Base-by-base conservation (phyloP, 1,140 invertebrate species). In the Drosophila mayri region DNA sequence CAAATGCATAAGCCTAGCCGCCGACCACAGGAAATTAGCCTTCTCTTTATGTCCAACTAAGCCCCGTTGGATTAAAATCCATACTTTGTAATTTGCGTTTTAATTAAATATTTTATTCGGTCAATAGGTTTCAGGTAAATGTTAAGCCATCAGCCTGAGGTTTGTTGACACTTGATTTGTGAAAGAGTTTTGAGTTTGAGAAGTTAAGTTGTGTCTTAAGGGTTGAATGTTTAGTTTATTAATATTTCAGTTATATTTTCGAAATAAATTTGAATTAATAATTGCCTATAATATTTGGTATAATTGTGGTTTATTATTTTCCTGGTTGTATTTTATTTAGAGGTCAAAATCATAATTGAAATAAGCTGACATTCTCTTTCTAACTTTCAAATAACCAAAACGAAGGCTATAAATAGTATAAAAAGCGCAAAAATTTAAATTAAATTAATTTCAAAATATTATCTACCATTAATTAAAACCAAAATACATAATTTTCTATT, bases 1-100 rank as follows among this genome's bases (percentile, higher is more conserved):
- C n/a, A 44, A 71, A 72, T 40, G 38, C 18, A 47, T 32, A 40
- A 47, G 28, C 25, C 14, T 30, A 32, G 25, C 25, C 4, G 25
- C 32, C 25, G 18, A 58, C 37, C 46, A 66, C 65, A 30, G 28
- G 30, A 68, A 50, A 28, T 62, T 37, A 37, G 18, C 28, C 30
- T n/a, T 5, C 20, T 18, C 30, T 16, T 44, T 35, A 4, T 44
- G 4, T 20, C 5, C 12, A 4, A 11, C 9, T 25, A 59, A 60
- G 25, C 12, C 32, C 2, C 22, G 3, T 12, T 18, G 37, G n/a
- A 41, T 63, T 46, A 32, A 43, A 64, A 43, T 30, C 54, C 52
- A 41, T 30, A 43, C n/a, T 62, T 32, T 59, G 37, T 12, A 16
- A 40, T 20, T 41, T 22, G 14, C 12, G 18, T 60, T 57, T 32